Conservation (phyloP, 2,888 invertebrate genomes). For the Galeopsomyia nigrocyanea region DNA sequence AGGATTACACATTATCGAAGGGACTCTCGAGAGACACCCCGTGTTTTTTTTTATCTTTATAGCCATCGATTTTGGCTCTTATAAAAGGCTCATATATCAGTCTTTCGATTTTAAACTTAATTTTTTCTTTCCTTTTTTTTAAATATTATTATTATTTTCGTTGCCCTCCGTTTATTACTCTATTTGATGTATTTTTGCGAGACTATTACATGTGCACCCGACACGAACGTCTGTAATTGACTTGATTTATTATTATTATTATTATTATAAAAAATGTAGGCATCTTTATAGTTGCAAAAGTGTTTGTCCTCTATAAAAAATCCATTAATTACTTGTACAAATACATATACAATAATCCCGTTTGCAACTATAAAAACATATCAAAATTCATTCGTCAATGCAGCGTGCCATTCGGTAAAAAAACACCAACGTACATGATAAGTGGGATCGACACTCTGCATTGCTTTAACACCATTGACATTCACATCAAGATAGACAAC, state of each 20-base stretch:
- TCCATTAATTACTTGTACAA: conserved; percentile 35
- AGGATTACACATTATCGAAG: conserved; percentile 47
- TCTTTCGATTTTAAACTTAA: conserved; percentile 8
- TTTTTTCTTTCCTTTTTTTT: conserved; percentile 24
- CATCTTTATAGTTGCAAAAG: conserved; percentile 29
- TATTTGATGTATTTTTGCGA: conserved; percentile 8
- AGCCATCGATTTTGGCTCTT: conserved; percentile 23
- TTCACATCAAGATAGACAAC: conserved; percentile 9
- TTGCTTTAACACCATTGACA: conserved; percentile 20
- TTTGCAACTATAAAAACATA: conserved; percentile 33
- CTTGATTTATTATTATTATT: conserved; percentile 4
- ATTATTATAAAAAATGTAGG: background rate
- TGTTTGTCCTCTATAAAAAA: conserved; percentile 26
- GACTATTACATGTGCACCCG: conserved; percentile 9
- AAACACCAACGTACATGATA: conserved; percentile 22
- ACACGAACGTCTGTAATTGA: background rate
- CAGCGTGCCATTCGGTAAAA: conserved; percentile 1
- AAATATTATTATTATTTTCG: too few species aligned
- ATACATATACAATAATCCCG: background rate
- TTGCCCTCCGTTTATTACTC: background rate
- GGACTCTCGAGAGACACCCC: conserved; percentile 43
- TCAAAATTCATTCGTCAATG: conserved; percentile 18
- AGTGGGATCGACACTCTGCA: conserved; percentile 4
- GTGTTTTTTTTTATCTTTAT: background rate
- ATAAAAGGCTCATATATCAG: background rate